Base-by-base conservation (phyloP, 2,888 invertebrate genomes). In the Xestobium rufovillosum region DNA sequence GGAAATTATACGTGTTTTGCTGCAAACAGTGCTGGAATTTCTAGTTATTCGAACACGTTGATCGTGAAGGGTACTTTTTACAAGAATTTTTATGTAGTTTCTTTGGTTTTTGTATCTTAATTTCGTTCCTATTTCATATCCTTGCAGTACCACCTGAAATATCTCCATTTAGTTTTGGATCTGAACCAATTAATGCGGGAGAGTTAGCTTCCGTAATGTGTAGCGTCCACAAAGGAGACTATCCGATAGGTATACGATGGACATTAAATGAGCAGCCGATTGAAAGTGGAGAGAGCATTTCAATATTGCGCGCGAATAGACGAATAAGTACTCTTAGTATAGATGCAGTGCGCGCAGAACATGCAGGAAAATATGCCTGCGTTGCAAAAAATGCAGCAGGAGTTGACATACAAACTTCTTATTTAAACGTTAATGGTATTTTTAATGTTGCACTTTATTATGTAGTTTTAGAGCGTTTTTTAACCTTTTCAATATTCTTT, bases 311-410 rank as follows among this genome's bases (percentile, higher is more conserved):
- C 50, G 65, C 61, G 36, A 66, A 66, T 36, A 66, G 67, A 45
- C 66, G 67, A 49, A 68, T 71, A 45, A 75, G 74, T 57, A 71
- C 76, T 41, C 59, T 78, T 43, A 75, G 72, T 49, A 78, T 80
- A 45, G 74, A 76, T 51, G 71, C 73, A n/a, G 76, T 78, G 35
- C 68, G 70, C 30, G 71, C 71, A 27, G 65, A 73, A 49, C 80
- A 83, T 60, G 74, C 77, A 36, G 85, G 85, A 44, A 80, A 78
- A 61, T 86, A 85, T 65, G 83, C 80, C 36, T 84, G 83, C 65
- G 72, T 72, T 50, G 83, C 80, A 38, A 73, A 67, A 50, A 80
- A 79, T 56, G 61, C 63, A 48, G 77, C 74, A 15, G 78, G 76
- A 32, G 61, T 61, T 34, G 63, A 67, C 17, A 70, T 69, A 38